Percentiles rank a stretch among this genome's conserved stretches.
Conservation (phyloP, 1,140 invertebrate species). For the Drosophila varians region DNA sequence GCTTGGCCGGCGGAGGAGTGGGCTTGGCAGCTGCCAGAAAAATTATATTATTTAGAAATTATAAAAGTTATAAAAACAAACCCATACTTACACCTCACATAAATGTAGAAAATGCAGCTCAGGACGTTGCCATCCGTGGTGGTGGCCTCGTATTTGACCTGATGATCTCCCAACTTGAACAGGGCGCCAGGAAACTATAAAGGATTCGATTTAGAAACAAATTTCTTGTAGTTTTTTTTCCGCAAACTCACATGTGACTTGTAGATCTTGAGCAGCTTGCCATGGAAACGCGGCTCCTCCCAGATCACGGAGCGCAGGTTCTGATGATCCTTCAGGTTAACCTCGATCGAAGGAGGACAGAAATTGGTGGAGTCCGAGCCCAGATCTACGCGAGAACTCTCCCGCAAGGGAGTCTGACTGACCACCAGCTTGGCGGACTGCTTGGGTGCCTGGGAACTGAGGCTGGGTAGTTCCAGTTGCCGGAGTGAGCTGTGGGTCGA, state of each 20-base stretch:
- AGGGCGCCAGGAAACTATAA: conserved; percentile 86
- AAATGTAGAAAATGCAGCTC: conserved; percentile 87
- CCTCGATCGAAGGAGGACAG: conserved; percentile 88
- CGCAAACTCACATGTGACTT: conserved; percentile 87
- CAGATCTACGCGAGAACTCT: conserved; percentile 41
- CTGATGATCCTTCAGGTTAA: conserved; percentile 85
- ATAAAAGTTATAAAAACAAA: no score
- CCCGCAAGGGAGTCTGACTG: background rate
- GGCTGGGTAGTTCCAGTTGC: background rate
- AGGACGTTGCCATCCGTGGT: conserved; percentile 86
- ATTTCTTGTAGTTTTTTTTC: background rate
- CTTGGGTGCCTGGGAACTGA: background rate
- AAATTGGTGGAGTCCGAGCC: conserved; percentile 59
- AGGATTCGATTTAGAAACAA: background rate
- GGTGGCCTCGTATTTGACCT: conserved; percentile 87
- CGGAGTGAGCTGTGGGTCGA: background rate
- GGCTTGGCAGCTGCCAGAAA: conserved; percentile 28
- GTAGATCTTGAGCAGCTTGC: conserved; percentile 85
- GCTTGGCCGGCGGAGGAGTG: background rate
- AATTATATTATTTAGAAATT: background rate
- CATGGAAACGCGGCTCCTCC: conserved; percentile 88
- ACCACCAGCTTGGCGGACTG: conserved; percentile 11
- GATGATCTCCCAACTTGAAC: conserved; percentile 86
- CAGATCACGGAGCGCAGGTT: conserved; percentile 86
- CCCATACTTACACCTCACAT: conserved; percentile 85